Percentiles rank a stretch among this genome's conserved stretches.
phyloP scores from a whole-genome alignment of 2,113 vertebrate genomes.

The Agapornis roseicollis region DNA sequence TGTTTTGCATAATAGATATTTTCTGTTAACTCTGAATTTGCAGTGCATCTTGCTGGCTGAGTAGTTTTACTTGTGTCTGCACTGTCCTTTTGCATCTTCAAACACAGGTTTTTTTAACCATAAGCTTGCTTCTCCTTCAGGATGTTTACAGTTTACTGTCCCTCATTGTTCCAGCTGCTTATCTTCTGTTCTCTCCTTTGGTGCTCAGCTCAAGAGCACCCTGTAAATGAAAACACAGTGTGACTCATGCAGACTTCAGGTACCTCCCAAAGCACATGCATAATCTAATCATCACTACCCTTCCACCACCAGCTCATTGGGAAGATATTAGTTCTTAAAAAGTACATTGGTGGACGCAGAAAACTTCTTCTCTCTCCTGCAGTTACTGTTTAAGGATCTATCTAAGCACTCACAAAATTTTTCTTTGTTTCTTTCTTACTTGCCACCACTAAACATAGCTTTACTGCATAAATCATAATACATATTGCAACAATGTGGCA shows the following conservation, averaged over 20 bases:
- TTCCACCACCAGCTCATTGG: not conserved
- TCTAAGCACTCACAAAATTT: not conserved
- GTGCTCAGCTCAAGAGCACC: not conserved
- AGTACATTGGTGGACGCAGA: not conserved
- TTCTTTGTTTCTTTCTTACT: not conserved
- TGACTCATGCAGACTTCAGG: not conserved
- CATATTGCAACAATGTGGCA: slow-evolving; percentile 68
- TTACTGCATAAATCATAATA: slow-evolving; percentile 73
- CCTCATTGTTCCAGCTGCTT: not conserved
- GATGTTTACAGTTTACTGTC: not conserved
- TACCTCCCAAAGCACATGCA: not conserved
- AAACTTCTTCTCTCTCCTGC: not conserved
- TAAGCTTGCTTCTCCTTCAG: not conserved
- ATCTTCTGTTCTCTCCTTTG: not conserved
- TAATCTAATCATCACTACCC: not conserved
- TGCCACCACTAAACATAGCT: slow-evolving; percentile 5
- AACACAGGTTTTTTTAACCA: not conserved
- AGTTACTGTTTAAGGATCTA: not conserved
- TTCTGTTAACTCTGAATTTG: not conserved
- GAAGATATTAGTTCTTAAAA: not conserved
- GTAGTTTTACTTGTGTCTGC: not conserved
- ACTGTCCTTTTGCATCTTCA: not conserved
- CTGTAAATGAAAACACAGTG: not conserved
- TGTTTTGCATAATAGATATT: not conserved
- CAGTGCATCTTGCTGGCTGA: not conserved